Base-by-base conservation (phyloP, 2,113 vertebrate species). In the Lampris megalopsis region DNA sequence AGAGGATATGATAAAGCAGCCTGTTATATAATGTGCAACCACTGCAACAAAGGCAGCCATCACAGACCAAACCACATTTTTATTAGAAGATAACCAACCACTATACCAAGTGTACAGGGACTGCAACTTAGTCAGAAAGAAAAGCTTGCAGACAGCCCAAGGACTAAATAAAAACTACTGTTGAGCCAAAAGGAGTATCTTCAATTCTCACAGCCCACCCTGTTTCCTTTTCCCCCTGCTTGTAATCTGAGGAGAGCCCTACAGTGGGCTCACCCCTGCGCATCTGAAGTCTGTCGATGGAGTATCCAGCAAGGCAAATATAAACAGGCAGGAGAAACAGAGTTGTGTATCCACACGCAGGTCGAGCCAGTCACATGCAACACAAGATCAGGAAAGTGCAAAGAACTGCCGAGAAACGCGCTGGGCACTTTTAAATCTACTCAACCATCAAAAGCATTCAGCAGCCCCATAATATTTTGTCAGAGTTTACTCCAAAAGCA, bases 381-480 rank as follows among this genome's bases (percentile, higher is more conserved):
- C 48, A 8, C 36, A 40, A 53, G 64, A 67, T 53, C 8, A n/a
- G 40, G 11, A 37, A n/a, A 38, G 6, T 10, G 9, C 9, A 67
- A 8, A 47, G 11, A 6, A n/a, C 36, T 67, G 49, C 64, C 53
- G 64, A 53, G 38, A 41, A 66, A 4, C 57, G 13, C 41, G 52
- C 53, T 53, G 71, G 77, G 79, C 52, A 61, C n/a, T 63, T 78
- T 72, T 74, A 80, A 80, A 83, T 80, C 60, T 2, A 5, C 62
- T 52, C 4, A 38, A 59, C 58, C 68, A 54, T 84, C 60, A 10
- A 73, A 75, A 45, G 47, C 47, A 62, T 41, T 69, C 68, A 9
- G 45, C 2, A 6, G 61, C 37, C 8, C 52, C 37, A 43, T 67
- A 64, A 73, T 58, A 70, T 75, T 75, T 60, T 75, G 74, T 75